Conservation (phyloP, 2,888 invertebrate species). For the Euspilapteryx auroguttella region DNA sequence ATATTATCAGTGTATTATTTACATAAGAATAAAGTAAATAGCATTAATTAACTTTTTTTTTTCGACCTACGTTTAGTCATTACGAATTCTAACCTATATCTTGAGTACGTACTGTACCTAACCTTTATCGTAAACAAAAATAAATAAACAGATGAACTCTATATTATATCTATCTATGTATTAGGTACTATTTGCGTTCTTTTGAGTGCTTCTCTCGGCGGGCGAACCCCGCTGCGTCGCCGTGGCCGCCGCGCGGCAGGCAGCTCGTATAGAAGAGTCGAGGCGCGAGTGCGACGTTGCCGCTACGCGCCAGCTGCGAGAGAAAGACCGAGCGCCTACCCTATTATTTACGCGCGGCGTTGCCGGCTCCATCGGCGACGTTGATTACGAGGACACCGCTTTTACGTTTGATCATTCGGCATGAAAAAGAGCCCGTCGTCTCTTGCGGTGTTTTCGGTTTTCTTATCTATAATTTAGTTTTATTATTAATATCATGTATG, state of each 20-base stretch:
- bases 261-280: slow-evolving; percentile 8
- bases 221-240: slow-evolving; percentile 22
- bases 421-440: background rate
- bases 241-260: slow-evolving; percentile 27
- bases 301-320: slow-evolving; percentile 56
- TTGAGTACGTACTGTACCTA: too few relatives aligned
- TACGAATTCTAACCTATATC: too few relatives aligned
- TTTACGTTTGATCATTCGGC: slow-evolving; percentile 53
- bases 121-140: too few relatives aligned
- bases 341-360: slow-evolving; percentile 61
- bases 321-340: slow-evolving; percentile 58
- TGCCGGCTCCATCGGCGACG: slow-evolving; percentile 53
- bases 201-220: slow-evolving; percentile 11
- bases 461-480: background rate
- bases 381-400: slow-evolving; percentile 61
- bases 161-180: too few relatives aligned
- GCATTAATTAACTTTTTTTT: too few relatives aligned
- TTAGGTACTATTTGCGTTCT: too few relatives aligned
- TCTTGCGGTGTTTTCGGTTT: background rate
- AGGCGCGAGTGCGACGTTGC: slow-evolving; percentile 43
- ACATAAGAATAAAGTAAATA: too few relatives aligned
- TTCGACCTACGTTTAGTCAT: too few relatives aligned
- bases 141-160: too few relatives aligned
- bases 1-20: too few relatives aligned
- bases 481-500: too few relatives aligned